Percentiles rank a stretch among this genome's conserved stretches.
phyloP scores from a whole-genome alignment of 2,797 vertebrate species.

The Trachops cirrhosus region DNA sequence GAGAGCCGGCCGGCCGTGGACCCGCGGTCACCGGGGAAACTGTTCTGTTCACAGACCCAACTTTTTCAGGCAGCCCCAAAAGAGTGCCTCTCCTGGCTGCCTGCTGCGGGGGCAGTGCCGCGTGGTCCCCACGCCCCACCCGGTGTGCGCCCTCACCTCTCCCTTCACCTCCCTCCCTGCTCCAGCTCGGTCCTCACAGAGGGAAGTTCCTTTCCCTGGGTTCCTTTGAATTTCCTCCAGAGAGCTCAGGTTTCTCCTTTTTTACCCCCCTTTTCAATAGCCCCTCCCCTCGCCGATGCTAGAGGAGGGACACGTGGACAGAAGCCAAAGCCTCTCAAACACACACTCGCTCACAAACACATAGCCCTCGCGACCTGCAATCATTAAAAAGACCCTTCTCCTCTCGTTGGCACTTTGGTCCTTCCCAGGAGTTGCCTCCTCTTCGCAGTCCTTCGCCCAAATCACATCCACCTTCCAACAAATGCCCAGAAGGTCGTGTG shows the following conservation, averaged over 20 bases:
- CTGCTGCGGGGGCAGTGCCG: neutral
- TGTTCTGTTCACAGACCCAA: slow-evolving; percentile 11
- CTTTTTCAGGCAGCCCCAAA: slow-evolving; percentile 30
- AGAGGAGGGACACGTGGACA: neutral
- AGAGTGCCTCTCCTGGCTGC: neutral
- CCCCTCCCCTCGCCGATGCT: slow-evolving; percentile 25
- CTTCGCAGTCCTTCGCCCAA: neutral
- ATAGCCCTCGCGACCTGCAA: neutral
- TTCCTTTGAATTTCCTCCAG: slow-evolving; percentile 55
- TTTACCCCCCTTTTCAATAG: neutral
- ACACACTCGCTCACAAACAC: neutral
- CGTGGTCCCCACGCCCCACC: neutral
- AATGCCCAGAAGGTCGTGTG: neutral
- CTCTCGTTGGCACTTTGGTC: neutral
- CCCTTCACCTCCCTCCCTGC: neutral
- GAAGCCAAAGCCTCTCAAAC: neutral
- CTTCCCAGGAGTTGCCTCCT: neutral
- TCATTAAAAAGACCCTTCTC: neutral
- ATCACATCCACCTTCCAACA: neutral
- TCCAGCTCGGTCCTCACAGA: slow-evolving; percentile 30
- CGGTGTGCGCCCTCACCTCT: neutral
- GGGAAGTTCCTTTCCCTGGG: slow-evolving; percentile 41
- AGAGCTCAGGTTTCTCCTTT: slow-evolving; percentile 42
- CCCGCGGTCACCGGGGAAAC: neutral
- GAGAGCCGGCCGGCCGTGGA: neutral